phyloP scores from a whole-genome alignment of 2,113 vertebrate species.

The Syrrhaptes paradoxus region DNA sequence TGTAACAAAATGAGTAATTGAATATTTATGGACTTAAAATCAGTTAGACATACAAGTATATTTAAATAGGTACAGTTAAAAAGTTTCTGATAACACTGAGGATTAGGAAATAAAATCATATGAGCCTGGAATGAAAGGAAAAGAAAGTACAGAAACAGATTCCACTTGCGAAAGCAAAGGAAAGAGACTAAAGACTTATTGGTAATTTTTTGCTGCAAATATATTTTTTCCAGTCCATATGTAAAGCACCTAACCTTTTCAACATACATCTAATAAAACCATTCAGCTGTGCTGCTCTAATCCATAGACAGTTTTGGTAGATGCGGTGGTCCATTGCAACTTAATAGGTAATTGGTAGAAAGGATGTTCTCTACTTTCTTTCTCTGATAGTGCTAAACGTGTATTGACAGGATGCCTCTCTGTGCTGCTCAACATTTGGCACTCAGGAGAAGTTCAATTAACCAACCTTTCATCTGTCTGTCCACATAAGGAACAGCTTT shows the following conservation, averaged over 20 bases:
- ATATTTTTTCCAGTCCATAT: background rate
- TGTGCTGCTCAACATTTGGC: background rate
- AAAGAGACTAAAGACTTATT: background rate
- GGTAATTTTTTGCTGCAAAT: background rate
- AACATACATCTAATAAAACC: background rate
- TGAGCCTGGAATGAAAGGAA: background rate
- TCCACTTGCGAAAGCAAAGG: background rate
- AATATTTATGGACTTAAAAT: background rate
- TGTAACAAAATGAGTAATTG: background rate
- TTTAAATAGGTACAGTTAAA: background rate
- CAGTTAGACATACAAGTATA: background rate
- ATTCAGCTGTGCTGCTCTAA: background rate
- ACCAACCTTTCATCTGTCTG: constrained; percentile 11
- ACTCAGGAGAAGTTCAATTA: constrained; percentile 48
- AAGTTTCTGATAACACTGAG: background rate
- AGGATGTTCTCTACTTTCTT: background rate
- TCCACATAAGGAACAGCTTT: background rate
- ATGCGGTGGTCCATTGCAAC: background rate
- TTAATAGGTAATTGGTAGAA: background rate
- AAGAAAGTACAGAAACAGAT: background rate
- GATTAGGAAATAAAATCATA: background rate
- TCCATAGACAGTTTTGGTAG: background rate
- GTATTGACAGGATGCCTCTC: background rate
- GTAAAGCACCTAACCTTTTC: background rate
- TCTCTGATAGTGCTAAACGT: background rate